Evolutionary conservation across 2,113 vertebrate species (phyloP), one percentile per base, ranked within the genome.

Genomic region (Aptenodytes forsteri): DNA sequence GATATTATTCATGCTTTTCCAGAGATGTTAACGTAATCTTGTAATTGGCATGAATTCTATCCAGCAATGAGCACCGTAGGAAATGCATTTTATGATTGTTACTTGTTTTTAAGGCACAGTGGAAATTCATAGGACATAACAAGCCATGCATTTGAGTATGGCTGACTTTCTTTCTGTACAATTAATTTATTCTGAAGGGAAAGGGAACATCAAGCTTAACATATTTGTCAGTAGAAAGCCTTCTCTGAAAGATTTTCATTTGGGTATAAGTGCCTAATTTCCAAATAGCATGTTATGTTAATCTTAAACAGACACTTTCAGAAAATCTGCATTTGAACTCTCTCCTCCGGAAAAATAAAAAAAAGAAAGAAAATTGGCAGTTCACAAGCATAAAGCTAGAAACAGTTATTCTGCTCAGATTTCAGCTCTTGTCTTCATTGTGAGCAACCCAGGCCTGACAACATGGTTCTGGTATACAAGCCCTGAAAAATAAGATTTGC

Each of bases 151-250:
- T 83, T 95, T 96, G 79, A 77, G 46, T 79, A 46, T 73, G 66
- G 55, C 67, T 75, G 52, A 78, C 91, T 95, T 97, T 93, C 73
- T 79, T 73, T 70, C 58, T 92, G 29, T 93, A 34, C 42, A 66
- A 44, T 91, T 91, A 77, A 95, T 88, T 50, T 94, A 70, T 87
- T 83, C 65, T 85, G 94, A 96, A 83, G 66, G 79, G 81, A 82
- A 93, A 73, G 52, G 29, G 42, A 89, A 65, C 23, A 80, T 75
- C n/a, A 58, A 67, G 84, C 46, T 79, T 79, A 70, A 80, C 13
- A 4, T 85, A 46, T 62, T 91, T 91, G 54, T 85, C 20, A 42
- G 38, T 38, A 83, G 46, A 85, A 83, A 94, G n/a, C 54, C 65
- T 84, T 84, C 47, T 85, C 62, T 59, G 67, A 87, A 87, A 92